Percentiles rank a stretch among this genome's conserved stretches.
Evolutionary conservation across 2,113 vertebrate genomes (phyloP).

Genomic region (Podarcis raffonei): DNA sequence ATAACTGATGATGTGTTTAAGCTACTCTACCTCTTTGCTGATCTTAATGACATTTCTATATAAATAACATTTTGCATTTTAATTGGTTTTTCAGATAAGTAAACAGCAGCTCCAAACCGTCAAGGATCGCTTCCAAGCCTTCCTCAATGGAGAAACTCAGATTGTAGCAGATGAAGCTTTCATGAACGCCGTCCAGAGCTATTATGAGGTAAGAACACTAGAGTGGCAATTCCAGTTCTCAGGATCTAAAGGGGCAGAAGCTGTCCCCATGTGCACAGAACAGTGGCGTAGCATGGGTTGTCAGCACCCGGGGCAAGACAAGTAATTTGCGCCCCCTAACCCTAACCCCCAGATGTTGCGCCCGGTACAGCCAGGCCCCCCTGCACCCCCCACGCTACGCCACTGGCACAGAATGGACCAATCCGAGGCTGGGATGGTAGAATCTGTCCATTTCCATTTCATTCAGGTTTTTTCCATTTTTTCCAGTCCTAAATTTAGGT

Average conservation of each 20-base stretch:
- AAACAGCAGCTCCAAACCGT: slow-evolving; percentile 96
- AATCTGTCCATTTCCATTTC: too few relatives aligned
- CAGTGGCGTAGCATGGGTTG: too few relatives aligned
- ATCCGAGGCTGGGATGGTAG: neutral
- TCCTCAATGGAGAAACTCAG: slow-evolving; percentile 96
- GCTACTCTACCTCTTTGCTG: neutral
- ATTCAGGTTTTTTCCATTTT: too few relatives aligned
- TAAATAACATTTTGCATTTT: slow-evolving; percentile 30
- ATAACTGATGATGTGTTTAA: neutral
- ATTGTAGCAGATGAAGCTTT: slow-evolving; percentile 98
- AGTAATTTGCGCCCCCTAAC: too few relatives aligned
- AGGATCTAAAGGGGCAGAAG: too few relatives aligned
- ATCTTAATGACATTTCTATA: neutral
- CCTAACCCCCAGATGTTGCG: too few relatives aligned
- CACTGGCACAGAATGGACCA: too few relatives aligned
- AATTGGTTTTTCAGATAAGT: slow-evolving; percentile 87
- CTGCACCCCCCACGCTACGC: too few relatives aligned
- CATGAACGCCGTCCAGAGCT: slow-evolving; percentile 98
- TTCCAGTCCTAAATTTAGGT: too few relatives aligned
- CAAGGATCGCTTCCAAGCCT: slow-evolving; percentile 96
- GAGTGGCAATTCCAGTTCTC: neutral
- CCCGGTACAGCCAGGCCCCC: too few relatives aligned
- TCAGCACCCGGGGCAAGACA: too few relatives aligned
- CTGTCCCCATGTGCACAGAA: neutral
- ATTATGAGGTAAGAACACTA: slow-evolving; percentile 87